Percentiles rank a stretch among this genome's conserved stretches.
These are phyloP conservation scores for Anomalospiza imberbis DNA, from an alignment of 2,797 vertebrate genomes.

Conservation along the genomic window DNA sequence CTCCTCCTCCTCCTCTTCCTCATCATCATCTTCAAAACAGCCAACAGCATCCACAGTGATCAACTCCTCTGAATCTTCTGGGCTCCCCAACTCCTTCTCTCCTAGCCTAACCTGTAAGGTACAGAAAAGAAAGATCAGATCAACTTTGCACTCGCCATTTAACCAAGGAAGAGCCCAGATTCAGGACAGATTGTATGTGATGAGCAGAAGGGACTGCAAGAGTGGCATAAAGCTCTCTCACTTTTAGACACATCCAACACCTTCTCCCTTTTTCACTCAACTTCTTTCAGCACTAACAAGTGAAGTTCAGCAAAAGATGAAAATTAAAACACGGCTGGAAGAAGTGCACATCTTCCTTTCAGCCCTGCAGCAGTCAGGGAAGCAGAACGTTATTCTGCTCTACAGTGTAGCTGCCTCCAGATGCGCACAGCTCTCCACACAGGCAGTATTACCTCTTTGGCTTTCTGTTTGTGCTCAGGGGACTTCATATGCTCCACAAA, in stretches of 20 bases:
- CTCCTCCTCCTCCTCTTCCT: conserved; percentile 77
- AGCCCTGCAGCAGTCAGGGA: neutral
- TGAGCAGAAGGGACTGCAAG: neutral
- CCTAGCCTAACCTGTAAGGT: conserved; percentile 65
- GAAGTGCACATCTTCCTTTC: neutral
- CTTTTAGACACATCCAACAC: neutral
- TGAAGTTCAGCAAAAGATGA: neutral
- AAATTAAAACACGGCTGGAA: neutral
- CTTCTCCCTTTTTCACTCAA: neutral
- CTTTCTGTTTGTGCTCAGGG: conserved; percentile 85
- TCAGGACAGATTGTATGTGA: neutral
- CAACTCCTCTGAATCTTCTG: conserved; percentile 82
- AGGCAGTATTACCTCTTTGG: conserved; percentile 78
- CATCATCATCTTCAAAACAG: conserved; percentile 82
- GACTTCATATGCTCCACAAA: conserved; percentile 95
- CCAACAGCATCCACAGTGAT: conserved; percentile 84
- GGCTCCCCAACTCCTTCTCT: conserved; percentile 77
- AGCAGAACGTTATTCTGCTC: neutral
- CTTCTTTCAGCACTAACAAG: neutral
- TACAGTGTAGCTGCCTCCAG: neutral
- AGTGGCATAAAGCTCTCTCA: neutral
- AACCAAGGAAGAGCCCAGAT: neutral
- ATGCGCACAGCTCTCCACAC: neutral
- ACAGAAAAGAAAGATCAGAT: neutral
- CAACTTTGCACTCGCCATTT: neutral